phyloP scores from a whole-genome alignment of 2,888 invertebrate species.

The Drosophila paracracens region DNA sequence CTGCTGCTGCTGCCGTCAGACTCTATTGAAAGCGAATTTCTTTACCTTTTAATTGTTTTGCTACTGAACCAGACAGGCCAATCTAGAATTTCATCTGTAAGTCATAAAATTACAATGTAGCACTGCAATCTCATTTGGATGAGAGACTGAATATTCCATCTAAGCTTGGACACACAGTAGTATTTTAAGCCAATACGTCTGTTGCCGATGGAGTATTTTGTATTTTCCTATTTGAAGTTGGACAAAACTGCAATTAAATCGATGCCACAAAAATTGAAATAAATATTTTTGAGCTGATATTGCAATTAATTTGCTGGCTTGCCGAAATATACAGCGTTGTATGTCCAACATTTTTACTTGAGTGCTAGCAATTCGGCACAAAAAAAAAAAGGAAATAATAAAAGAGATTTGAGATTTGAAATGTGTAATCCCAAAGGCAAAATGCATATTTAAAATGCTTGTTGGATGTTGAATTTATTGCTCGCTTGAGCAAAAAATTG shows the following conservation, averaged over 20 bases:
- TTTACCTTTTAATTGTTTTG: conserved; percentile 60
- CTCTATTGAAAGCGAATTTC: conserved; percentile 66
- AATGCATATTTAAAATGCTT: conserved; percentile 22
- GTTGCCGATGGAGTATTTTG: not conserved
- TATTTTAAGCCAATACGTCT: conserved; percentile 24
- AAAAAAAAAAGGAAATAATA: conserved; percentile 2
- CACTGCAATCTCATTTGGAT: conserved; percentile 27
- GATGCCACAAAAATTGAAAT: conserved; percentile 24
- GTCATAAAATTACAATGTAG: conserved; percentile 13
- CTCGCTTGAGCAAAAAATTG: conserved; percentile 5
- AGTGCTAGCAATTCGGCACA: conserved; percentile 23
- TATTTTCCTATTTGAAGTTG: conserved; percentile 9
- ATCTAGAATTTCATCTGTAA: conserved; percentile 32
- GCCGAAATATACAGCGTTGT: conserved; percentile 14
- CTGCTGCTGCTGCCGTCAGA: conserved; percentile 18
- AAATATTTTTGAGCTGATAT: conserved; percentile 45
- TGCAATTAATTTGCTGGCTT: conserved; percentile 59
- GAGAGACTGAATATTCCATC: not conserved
- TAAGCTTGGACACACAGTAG: conserved; percentile 11
- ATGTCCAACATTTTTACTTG: conserved; percentile 27
- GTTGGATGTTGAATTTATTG: conserved; percentile 5
- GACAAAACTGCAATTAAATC: conserved; percentile 29
- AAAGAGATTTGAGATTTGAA: conserved; percentile 5
- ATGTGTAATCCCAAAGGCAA: conserved; percentile 34
- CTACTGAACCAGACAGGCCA: conserved; percentile 22